phyloP scores from a whole-genome alignment of 2,888 invertebrate species.

The Rapana venosa region DNA sequence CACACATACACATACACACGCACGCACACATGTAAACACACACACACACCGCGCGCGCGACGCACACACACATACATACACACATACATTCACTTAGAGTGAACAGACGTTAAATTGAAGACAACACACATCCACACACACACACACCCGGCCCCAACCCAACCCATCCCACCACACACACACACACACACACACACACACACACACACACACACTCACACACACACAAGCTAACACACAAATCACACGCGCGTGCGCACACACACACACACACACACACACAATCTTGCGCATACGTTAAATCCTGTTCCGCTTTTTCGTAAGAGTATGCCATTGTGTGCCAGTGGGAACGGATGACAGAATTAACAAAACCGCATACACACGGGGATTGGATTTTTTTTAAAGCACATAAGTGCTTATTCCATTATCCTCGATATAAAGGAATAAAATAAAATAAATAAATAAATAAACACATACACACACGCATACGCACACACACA shows the following conservation, averaged over 20 bases:
- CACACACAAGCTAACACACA: not conserved
- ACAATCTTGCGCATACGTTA: too few relatives aligned
- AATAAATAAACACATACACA: too few relatives aligned
- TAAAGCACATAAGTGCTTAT: too few relatives aligned
- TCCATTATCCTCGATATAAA: too few relatives aligned
- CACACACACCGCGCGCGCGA: not conserved
- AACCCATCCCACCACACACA: not conserved
- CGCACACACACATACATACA: not conserved
- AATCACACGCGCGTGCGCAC: not conserved
- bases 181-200: not conserved
- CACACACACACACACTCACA: not conserved
- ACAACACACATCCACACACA: not conserved
- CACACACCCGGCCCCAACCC: not conserved
- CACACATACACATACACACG: constrained; percentile 7
- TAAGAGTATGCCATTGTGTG: too few relatives aligned
- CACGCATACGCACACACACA: too few relatives aligned
- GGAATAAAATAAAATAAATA: too few relatives aligned
- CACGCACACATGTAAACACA: not conserved
- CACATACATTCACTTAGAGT: not conserved
- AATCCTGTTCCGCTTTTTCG: too few relatives aligned
- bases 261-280: not conserved
- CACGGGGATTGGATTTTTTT: too few relatives aligned
- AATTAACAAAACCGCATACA: too few relatives aligned
- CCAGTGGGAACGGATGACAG: too few relatives aligned
- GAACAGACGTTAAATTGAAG: too few relatives aligned